Evolutionary conservation across 2,113 vertebrate species (phyloP).

Genomic region (Clarias macrocephalus): DNA sequence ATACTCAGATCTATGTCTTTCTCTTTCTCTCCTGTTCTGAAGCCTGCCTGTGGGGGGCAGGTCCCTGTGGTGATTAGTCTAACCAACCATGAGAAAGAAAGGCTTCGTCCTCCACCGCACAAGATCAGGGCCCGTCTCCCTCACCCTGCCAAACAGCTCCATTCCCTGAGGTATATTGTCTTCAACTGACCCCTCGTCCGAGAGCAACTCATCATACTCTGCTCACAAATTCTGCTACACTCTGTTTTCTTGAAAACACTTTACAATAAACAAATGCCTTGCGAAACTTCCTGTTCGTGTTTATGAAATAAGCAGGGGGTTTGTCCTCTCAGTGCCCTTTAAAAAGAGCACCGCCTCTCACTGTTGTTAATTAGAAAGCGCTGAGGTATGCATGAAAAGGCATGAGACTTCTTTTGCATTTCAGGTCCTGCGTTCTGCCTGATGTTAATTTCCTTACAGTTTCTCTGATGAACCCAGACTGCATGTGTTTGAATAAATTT

Average conservation of each 20-base stretch:
- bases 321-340: constrained; percentile 36
- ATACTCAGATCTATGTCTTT: constrained; percentile 34
- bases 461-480: constrained; percentile 8
- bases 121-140: constrained; percentile 53
- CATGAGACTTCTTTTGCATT: constrained; percentile 16
- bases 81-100: constrained; percentile 65
- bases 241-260: constrained; percentile 16
- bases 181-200: constrained; percentile 64
- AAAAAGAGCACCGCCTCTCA: constrained; percentile 3
- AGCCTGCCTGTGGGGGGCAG: constrained; percentile 42
- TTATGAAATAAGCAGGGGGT: constrained; percentile 25
- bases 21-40: constrained; percentile 50
- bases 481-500: constrained; percentile 7
- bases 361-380: constrained; percentile 34
- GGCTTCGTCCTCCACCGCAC: constrained; percentile 63
- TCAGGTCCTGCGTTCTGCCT: not conserved
- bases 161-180: constrained; percentile 55
- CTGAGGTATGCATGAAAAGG: constrained; percentile 33
- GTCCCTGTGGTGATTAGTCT: constrained; percentile 68
- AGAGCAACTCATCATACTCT: constrained; percentile 65
- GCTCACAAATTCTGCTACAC: constrained; percentile 42
- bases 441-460: constrained; percentile 1
- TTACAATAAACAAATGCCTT: constrained; percentile 30
- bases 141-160: constrained; percentile 61
- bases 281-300: constrained; percentile 20